A percentile compares a stretch with the other conserved stretches of the same genome.
phyloP scores from a whole-genome alignment of 1,140 invertebrate species.

The Achatina immaculata region DNA sequence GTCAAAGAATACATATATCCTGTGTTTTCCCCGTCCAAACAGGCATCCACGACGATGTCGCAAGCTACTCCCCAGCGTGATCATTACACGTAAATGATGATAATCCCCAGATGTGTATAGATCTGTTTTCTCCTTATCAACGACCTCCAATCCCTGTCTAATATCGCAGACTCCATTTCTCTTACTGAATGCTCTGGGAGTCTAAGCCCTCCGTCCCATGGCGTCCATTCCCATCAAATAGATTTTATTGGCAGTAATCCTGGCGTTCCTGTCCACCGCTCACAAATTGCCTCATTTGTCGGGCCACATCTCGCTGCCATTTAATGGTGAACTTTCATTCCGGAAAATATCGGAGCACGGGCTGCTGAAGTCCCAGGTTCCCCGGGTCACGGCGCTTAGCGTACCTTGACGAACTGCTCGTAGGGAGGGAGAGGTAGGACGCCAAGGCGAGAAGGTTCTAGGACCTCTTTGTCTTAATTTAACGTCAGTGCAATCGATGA shows the following conservation, averaged over 20 bases:
- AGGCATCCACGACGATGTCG: no score
- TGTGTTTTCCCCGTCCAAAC: no score
- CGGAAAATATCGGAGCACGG: slow-evolving; percentile 20
- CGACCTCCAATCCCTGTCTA: slow-evolving; percentile 6
- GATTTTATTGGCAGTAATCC: slow-evolving; percentile 36
- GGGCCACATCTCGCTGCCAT: slow-evolving; percentile 23
- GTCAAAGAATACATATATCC: no score
- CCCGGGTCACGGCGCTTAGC: background rate
- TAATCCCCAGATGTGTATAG: background rate
- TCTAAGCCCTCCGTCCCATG: slow-evolving; percentile 16
- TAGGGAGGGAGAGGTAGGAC: background rate
- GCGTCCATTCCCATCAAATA: slow-evolving; percentile 33
- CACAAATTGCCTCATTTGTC: slow-evolving; percentile 33
- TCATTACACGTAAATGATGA: slow-evolving; percentile 9
- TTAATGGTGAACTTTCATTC: slow-evolving; percentile 30
- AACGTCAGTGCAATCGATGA: slow-evolving; percentile 32
- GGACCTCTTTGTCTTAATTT: slow-evolving; percentile 33
- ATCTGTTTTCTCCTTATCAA: background rate
- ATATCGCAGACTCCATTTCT: slow-evolving; percentile 19
- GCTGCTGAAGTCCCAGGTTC: background rate
- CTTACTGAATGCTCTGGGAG: background rate
- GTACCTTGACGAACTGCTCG: slow-evolving; percentile 28
- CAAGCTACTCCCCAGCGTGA: background rate
- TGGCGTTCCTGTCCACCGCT: slow-evolving; percentile 16
- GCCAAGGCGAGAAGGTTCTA: background rate